phyloP scores from a whole-genome alignment of 1,140 invertebrate species.

The Macrosteles quadrilineatus region DNA sequence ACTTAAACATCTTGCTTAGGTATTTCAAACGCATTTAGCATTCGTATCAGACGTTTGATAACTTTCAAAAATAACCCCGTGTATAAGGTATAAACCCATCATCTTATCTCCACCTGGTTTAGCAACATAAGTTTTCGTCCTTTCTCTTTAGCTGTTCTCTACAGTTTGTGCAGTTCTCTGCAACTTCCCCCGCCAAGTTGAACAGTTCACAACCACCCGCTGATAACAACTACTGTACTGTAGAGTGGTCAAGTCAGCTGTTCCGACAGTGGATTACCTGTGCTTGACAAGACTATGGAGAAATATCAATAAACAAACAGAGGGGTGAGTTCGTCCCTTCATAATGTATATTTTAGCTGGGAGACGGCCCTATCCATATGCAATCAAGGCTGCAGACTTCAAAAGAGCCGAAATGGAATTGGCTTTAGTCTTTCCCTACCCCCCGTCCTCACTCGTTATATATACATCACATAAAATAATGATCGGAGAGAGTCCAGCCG shows the following conservation, averaged over 20 bases:
- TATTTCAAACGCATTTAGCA: too few relatives aligned
- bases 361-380: slow-evolving; percentile 39
- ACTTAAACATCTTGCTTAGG: too few relatives aligned
- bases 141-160: too few relatives aligned
- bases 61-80: too few relatives aligned
- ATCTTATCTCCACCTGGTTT: too few relatives aligned
- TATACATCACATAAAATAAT: slow-evolving; percentile 43
- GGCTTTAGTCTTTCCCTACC: slow-evolving; percentile 35
- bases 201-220: too few relatives aligned
- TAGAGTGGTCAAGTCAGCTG: neutral
- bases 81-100: too few relatives aligned
- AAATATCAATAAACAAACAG: slow-evolving; percentile 27
- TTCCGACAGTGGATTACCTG: slow-evolving; percentile 10
- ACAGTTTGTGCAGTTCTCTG: too few relatives aligned
- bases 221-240: too few relatives aligned
- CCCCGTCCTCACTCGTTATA: slow-evolving; percentile 35
- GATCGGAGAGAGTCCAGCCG: slow-evolving; percentile 45
- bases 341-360: slow-evolving; percentile 42
- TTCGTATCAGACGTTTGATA: too few relatives aligned
- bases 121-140: too few relatives aligned
- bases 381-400: slow-evolving; percentile 39
- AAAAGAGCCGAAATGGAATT: slow-evolving; percentile 40
- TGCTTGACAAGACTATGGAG: slow-evolving; percentile 8
- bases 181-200: too few relatives aligned
- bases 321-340: slow-evolving; percentile 29